These are phyloP conservation scores for Gopherus flavomarginatus DNA, from an alignment of 2,113 vertebrate genomes.

Conservation along the genomic window DNA sequence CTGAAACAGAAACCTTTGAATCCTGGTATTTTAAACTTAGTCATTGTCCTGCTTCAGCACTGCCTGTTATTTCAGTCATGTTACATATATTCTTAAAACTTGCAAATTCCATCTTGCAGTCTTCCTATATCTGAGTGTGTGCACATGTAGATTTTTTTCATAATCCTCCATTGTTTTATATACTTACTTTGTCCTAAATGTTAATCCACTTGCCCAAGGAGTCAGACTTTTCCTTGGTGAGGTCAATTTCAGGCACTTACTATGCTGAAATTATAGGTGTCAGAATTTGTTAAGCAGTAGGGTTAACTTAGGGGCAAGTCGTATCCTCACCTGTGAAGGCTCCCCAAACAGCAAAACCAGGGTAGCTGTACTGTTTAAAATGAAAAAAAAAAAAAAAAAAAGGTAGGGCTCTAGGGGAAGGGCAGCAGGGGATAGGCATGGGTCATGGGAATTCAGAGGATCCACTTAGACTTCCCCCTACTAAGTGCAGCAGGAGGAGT, in stretches of 20 bases:
- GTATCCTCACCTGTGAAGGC: not conserved
- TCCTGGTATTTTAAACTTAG: not conserved
- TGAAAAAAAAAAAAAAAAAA: not conserved
- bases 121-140: not conserved
- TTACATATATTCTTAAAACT: not conserved
- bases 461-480: not conserved
- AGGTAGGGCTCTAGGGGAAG: not conserved
- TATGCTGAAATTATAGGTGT: not conserved
- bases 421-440: fast-evolving
- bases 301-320: not conserved
- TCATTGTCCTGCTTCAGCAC: not conserved
- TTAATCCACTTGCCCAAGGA: not conserved
- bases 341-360: not conserved
- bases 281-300: not conserved
- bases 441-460: not conserved
- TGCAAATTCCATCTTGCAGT: not conserved
- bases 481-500: not conserved
- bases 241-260: not conserved
- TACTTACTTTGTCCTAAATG: fast-evolving
- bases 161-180: not conserved
- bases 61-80: not conserved
- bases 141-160: not conserved
- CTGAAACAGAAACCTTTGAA: not conserved
- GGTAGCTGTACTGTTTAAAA: not conserved
- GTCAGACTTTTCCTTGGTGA: not conserved